Base-by-base conservation (phyloP, 2,113 vertebrate genomes). In the Podilymbus podiceps region DNA sequence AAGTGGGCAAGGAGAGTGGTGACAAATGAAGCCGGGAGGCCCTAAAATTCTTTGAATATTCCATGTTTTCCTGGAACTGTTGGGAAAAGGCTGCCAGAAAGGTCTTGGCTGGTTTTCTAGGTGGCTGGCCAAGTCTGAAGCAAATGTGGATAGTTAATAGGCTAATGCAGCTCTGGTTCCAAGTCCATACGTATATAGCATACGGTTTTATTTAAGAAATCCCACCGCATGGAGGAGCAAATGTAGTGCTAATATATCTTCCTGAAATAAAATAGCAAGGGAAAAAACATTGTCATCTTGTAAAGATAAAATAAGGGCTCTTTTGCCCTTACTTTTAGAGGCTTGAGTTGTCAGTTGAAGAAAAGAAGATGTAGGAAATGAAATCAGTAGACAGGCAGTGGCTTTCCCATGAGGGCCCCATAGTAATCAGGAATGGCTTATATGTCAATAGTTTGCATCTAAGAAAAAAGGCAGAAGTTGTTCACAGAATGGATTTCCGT, bases 1-100 rank as follows among this genome's bases (percentile, higher is more conserved):
- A 97, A 97, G 95, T 96, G 94, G 95, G 90, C 62, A 89, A 69
- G 78, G 81, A 94, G 89, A 86, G 85, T 66, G 83, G 91, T 94
- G 78, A 94, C 93, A 96, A 95, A 93, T 63, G 78, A 83, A 78
- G 94, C 83, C 3, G 55, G 77, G 93, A 97, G 94, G 91, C 94
- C 93, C 88, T 85, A 80, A 42, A 89, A 93, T 97, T 96, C 95
- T 79, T 80, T 92, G 83, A 95, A 92, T 96, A 90, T 83, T 93
- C 95, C 94, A 89, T 95, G 76, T 97, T 94, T 96, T 97, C 96
- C 96, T 97, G 96, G 95, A 98, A 98, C 96, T 69, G 64, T 15
- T 72, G 68, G 87, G 85, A 28, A 33, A 68, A 68, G 40, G 75
- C 96, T 94, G 97, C 95, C 96, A 97, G 86, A 95, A 90, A 91